These are phyloP conservation scores for Conistra vaccinii DNA, from an alignment of 2,888 invertebrate genomes.

Conservation along the genomic window DNA sequence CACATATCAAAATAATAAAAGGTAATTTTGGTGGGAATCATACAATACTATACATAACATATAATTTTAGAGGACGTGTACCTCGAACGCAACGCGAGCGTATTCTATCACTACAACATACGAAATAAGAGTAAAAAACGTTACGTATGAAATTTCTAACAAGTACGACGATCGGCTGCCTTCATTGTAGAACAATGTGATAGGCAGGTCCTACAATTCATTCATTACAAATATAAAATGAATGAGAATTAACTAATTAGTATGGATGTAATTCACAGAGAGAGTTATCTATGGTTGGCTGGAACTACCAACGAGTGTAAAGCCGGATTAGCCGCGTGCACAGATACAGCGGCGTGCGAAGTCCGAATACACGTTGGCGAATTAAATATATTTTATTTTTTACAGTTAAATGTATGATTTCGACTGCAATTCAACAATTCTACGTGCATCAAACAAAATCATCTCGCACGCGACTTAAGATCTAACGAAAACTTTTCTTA, in stretches of 20 bases:
- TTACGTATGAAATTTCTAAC: slow-evolving; percentile 86
- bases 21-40: slow-evolving; percentile 69
- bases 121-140: slow-evolving; percentile 79
- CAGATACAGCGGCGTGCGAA: slow-evolving; percentile 13
- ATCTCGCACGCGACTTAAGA: slow-evolving; percentile 36
- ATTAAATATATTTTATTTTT: slow-evolving; percentile 17
- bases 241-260: slow-evolving; percentile 46
- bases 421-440: slow-evolving; percentile 25
- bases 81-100: slow-evolving; percentile 69
- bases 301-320: slow-evolving; percentile 30
- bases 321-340: slow-evolving; percentile 36
- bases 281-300: slow-evolving; percentile 42
- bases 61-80: slow-evolving; percentile 61
- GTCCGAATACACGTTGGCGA: slow-evolving; percentile 30
- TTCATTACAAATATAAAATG: slow-evolving; percentile 49
- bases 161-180: slow-evolving; percentile 70
- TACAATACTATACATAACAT: slow-evolving; percentile 66
- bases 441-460: slow-evolving; percentile 46
- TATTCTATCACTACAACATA: slow-evolving; percentile 79
- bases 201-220: slow-evolving; percentile 67
- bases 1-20: slow-evolving; percentile 59
- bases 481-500: slow-evolving; percentile 35
- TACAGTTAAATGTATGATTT: slow-evolving; percentile 31
- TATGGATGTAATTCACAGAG: slow-evolving; percentile 38
- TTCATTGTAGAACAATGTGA: slow-evolving; percentile 54